Evolutionary conservation across 2,888 invertebrate genomes (phyloP).

Genomic region (Conus canariensis): DNA sequence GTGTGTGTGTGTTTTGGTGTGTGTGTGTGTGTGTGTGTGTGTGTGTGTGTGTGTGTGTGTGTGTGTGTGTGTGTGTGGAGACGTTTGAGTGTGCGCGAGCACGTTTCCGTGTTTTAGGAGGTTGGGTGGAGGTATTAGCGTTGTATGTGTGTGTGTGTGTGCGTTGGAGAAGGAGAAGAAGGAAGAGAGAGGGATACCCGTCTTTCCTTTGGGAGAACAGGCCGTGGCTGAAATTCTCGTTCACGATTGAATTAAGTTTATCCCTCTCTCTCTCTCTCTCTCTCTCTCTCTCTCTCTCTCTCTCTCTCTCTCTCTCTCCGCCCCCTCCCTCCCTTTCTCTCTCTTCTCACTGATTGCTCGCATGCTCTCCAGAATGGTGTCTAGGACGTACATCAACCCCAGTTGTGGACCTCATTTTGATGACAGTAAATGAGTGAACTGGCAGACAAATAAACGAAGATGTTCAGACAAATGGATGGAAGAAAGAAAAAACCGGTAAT

Average conservation of each 20-base stretch:
- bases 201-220: background rate
- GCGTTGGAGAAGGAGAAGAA: background rate
- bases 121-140: too few species aligned
- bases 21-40: background rate
- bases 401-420: too few species aligned
- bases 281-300: background rate
- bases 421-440: too few species aligned
- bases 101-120: background rate
- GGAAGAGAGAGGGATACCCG: background rate
- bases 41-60: conserved; percentile 18
- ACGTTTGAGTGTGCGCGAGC: too few species aligned
- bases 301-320: background rate
- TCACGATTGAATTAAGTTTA: background rate
- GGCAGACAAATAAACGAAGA: too few species aligned
- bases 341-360: too few species aligned
- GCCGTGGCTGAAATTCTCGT: too few species aligned
- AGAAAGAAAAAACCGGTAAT: too few species aligned
- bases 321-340: too few species aligned
- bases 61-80: background rate
- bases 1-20: background rate
- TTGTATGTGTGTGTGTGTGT: background rate
- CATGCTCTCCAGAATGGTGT: too few species aligned
- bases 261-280: background rate
- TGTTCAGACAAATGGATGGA: too few species aligned
- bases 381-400: too few species aligned